Evolutionary conservation across 2,888 invertebrate species (phyloP).

Genomic region (Mesorhabditis sp.): DNA sequence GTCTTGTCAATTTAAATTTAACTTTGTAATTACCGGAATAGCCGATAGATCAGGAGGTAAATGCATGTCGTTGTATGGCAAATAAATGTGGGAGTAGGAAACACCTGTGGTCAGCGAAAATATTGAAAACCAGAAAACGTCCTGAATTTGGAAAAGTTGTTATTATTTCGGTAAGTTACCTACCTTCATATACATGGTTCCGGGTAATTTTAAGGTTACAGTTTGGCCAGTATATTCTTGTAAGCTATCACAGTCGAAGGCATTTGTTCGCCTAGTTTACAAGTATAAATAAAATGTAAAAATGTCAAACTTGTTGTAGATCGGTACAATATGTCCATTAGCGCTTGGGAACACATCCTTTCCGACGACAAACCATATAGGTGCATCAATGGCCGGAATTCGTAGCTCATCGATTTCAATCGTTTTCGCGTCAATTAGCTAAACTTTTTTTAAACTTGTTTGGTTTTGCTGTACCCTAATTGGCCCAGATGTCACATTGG

Average conservation of each 20-base stretch:
- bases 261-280: slow-evolving; percentile 20
- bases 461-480: slow-evolving; percentile 36
- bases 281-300: slow-evolving; percentile 10
- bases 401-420: slow-evolving; percentile 50
- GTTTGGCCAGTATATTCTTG: slow-evolving; percentile 50
- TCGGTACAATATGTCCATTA: slow-evolving; percentile 53
- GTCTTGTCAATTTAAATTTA: background rate
- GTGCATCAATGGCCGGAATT: slow-evolving; percentile 46
- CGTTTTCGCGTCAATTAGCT: slow-evolving; percentile 55
- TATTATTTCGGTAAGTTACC: background rate
- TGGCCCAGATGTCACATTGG: slow-evolving; percentile 45
- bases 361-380: slow-evolving; percentile 57
- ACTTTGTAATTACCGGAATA: slow-evolving; percentile 33
- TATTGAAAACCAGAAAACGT: slow-evolving; percentile 44
- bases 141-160: slow-evolving; percentile 10
- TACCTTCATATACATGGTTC: slow-evolving; percentile 41
- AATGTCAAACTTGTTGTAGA: slow-evolving; percentile 42
- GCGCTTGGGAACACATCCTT: slow-evolving; percentile 52
- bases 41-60: slow-evolving; percentile 52
- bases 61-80: slow-evolving; percentile 52
- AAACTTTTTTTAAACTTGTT: slow-evolving; percentile 5
- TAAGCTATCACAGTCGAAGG: slow-evolving; percentile 53
- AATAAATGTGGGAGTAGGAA: slow-evolving; percentile 53
- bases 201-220: slow-evolving; percentile 50
- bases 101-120: slow-evolving; percentile 50